Evolutionary conservation across 2,113 vertebrate species (phyloP), one percentile per base, ranked within the genome.

Genomic region (Podarcis cretensis): DNA sequence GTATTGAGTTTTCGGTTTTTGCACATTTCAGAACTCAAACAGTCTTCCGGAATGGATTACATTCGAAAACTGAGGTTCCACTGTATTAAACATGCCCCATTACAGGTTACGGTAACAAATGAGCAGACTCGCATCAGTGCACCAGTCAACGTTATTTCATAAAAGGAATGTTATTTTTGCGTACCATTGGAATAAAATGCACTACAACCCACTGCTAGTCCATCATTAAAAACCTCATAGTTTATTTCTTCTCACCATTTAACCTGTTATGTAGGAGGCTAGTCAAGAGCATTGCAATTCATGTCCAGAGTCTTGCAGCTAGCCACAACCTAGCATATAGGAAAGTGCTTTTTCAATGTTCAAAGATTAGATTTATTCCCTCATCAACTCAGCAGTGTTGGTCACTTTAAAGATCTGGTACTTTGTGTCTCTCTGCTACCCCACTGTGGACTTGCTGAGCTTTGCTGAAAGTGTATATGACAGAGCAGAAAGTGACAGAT

Each of bases 301-400:
- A 80, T 89, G 6, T 76, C 92, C 75, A 89, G 21, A 90, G 25
- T 86, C 87, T 5, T n/a, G 10, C 30, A 85, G 43, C 1, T 68
- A 83, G 21, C 30, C 18, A 65, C 30, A 57, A 65, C n/a, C n/a
- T 35, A 65, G n/a, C n/a, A n/a, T 30, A 54, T 76, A 5, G 12
- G 30, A 4, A 27, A 9, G 14, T 48, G 75, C 7, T 32, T 81
- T 81, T 63, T 9, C 6, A 63, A 10, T 32, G 30, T 63, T 63
- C 54, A 65, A 25, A 66, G n/a, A 35, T 65, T 32, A 25, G 8
- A 25, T 12, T 16, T 12, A 25, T 81, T 65, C 6, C 32, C n/a
- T 10, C 57, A 23, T 23, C n/a, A 65, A 81, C 6, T 80, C 18
- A 63, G 79, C n/a, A 65, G 7, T 10, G 20, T 57, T 35, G 20